phyloP scores from a whole-genome alignment of 1,140 invertebrate genomes.

The Sogatella furcifera region DNA sequence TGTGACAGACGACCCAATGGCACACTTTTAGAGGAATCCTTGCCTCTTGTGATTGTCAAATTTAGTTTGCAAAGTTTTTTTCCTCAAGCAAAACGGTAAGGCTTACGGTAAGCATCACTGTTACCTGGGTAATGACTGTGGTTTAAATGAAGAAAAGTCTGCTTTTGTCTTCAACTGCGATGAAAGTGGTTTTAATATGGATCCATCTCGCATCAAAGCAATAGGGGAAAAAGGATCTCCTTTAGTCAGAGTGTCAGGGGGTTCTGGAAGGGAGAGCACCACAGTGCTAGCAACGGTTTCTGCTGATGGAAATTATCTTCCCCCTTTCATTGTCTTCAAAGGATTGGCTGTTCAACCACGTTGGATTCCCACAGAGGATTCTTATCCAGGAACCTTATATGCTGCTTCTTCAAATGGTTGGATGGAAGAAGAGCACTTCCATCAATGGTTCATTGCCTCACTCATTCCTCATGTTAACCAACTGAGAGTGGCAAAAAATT shows the following conservation, averaged over 20 bases:
- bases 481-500: background rate
- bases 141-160: background rate
- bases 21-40: no score
- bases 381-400: conserved; percentile 27
- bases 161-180: conserved; percentile 1
- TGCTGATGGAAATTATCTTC: conserved; percentile 24
- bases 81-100: no score
- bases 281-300: conserved; percentile 26
- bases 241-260: conserved; percentile 22
- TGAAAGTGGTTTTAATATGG: background rate
- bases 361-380: conserved; percentile 23
- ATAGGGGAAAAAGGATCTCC: conserved; percentile 24
- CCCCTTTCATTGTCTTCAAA: conserved; percentile 29
- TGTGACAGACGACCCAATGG: no score
- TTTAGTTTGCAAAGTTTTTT: no score
- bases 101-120: no score
- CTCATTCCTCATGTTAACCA: conserved; percentile 2
- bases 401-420: conserved; percentile 27
- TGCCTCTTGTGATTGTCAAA: no score
- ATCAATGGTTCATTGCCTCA: conserved; percentile 20
- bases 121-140: no score
- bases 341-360: conserved; percentile 25
- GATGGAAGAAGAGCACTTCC: conserved; percentile 29
- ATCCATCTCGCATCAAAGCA: conserved; percentile 12
- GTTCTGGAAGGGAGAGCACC: conserved; percentile 24